Evolutionary conservation across 1,140 invertebrate species (phyloP).

Genomic region (Sinella curviseta): DNA sequence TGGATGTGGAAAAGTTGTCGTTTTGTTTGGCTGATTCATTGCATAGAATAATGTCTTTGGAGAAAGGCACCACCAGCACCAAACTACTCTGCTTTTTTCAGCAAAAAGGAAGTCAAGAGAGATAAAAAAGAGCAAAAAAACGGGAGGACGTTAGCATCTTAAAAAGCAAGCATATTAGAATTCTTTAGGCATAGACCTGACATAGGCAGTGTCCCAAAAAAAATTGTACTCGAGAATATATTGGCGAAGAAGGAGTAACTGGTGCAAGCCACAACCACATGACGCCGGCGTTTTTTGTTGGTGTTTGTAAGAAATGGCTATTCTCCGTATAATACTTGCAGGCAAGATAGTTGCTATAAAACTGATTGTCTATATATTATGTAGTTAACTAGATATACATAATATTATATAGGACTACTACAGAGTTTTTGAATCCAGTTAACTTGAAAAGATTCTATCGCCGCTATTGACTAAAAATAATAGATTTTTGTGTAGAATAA

Average conservation of each 20-base stretch:
- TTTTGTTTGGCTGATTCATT: conserved; percentile 10
- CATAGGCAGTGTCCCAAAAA: background rate
- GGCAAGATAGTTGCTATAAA: too few species aligned
- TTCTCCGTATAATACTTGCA: too few species aligned
- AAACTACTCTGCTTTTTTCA: background rate
- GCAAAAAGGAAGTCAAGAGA: background rate
- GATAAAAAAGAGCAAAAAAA: background rate
- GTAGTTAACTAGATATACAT: too few species aligned
- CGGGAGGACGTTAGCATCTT: background rate
- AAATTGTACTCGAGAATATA: background rate
- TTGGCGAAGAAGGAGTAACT: background rate
- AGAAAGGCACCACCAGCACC: background rate
- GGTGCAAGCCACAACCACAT: background rate
- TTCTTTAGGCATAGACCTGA: background rate
- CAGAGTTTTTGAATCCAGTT: background rate
- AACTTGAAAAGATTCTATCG: background rate
- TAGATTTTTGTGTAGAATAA: background rate
- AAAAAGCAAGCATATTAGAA: background rate
- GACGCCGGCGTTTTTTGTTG: background rate
- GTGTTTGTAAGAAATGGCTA: too few species aligned
- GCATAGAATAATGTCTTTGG: background rate
- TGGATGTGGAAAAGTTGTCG: background rate
- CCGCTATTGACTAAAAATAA: background rate
- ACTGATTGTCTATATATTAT: too few species aligned
- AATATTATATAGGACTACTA: too few species aligned